Evolutionary conservation across 2,113 vertebrate genomes (phyloP).

Genomic region (Coptodon bakossiorum): DNA sequence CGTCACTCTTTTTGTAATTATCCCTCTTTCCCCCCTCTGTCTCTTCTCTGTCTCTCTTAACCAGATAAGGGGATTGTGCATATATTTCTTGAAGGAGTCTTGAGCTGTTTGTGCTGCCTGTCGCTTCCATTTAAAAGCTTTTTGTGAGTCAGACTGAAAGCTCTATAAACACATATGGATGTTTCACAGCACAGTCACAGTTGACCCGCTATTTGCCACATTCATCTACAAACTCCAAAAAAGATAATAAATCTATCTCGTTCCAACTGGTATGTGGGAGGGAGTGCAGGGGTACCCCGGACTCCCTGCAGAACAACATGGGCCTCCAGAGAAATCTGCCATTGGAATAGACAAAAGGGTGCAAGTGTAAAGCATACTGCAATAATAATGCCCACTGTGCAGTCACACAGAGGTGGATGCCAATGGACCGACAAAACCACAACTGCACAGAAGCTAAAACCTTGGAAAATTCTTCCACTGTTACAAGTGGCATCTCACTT

Average conservation of each 20-base stretch:
- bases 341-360: background rate
- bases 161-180: background rate
- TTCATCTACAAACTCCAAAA: slow-evolving; percentile 7
- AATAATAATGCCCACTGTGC: background rate
- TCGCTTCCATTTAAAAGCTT: slow-evolving; percentile 1
- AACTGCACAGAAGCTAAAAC: background rate
- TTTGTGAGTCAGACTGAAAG: background rate
- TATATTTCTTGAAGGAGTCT: background rate
- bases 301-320: background rate
- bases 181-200: background rate
- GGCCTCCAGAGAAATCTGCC: background rate
- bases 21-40: background rate
- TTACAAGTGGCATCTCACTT: background rate
- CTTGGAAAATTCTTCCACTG: background rate
- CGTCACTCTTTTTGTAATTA: slow-evolving; percentile 8
- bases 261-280: background rate
- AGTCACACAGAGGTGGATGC: background rate
- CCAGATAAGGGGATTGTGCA: slow-evolving; percentile 16
- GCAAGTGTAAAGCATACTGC: background rate
- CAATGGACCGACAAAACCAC: background rate
- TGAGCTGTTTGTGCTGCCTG: background rate
- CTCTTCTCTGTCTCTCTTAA: background rate
- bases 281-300: background rate
- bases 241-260: slow-evolving; percentile 29
- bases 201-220: background rate